These are phyloP conservation scores for Pocota personata DNA, from an alignment of 2,888 invertebrate genomes.

Conservation along the genomic window DNA sequence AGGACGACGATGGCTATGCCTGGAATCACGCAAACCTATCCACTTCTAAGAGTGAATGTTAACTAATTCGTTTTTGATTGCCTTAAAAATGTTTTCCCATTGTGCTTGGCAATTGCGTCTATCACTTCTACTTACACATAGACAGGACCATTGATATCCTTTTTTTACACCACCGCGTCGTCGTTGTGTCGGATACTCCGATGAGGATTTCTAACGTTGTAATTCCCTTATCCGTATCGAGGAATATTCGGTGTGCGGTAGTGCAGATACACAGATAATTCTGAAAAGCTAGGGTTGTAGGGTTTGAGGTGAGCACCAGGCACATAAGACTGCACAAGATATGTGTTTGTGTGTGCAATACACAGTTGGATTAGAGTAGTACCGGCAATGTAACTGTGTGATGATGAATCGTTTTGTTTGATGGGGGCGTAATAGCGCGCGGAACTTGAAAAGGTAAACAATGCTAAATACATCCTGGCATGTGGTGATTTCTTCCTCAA, in stretches of 20 bases:
- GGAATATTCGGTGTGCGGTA: constrained; percentile 45
- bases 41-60: constrained; percentile 46
- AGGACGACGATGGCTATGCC: constrained; percentile 35
- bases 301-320: background rate
- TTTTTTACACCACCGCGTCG: constrained; percentile 8
- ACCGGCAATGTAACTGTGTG: constrained; percentile 47
- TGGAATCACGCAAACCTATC: constrained; percentile 63
- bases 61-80: constrained; percentile 71
- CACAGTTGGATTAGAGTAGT: constrained; percentile 19
- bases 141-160: constrained; percentile 8
- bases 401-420: constrained; percentile 69
- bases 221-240: constrained; percentile 52
- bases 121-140: constrained; percentile 6
- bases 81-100: constrained; percentile 61
- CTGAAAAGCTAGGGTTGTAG: constrained; percentile 14
- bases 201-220: constrained; percentile 48
- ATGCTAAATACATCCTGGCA: constrained; percentile 57
- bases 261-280: constrained; percentile 50
- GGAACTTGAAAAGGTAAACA: constrained; percentile 65
- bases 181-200: constrained; percentile 6
- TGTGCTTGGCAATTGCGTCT: constrained; percentile 40
- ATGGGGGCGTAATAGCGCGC: constrained; percentile 51
- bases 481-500: constrained; percentile 60
- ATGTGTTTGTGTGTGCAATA: background rate
- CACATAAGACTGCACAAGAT: constrained; percentile 4